Conservation (phyloP, 2,888 invertebrate species). For the Tinea trinotella region DNA sequence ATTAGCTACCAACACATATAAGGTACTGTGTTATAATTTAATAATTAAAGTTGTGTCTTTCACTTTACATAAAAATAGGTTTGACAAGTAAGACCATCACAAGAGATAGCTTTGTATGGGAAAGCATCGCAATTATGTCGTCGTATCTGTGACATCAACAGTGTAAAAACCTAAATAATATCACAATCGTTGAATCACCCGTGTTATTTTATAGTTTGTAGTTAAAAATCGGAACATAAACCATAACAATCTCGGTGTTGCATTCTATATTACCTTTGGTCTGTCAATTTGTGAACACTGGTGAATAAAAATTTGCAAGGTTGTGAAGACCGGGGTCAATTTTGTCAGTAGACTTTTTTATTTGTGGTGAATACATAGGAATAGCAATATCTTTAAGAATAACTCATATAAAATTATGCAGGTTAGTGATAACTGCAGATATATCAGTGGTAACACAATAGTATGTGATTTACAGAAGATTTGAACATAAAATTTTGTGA, state of each 20-base stretch:
- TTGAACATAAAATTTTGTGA: no score
- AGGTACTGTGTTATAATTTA: neutral
- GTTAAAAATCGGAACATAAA: neutral
- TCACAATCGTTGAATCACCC: neutral
- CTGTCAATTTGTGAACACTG: constrained; percentile 1
- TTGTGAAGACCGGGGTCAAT: no score
- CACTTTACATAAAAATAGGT: constrained; percentile 1
- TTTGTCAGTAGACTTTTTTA: no score
- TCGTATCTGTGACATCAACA: constrained; percentile 13
- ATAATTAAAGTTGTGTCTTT: neutral
- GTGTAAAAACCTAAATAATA: neutral
- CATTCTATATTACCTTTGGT: neutral
- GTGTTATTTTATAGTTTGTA: neutral
- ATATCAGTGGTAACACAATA: no score
- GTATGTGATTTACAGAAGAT: no score
- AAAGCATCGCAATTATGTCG: neutral
- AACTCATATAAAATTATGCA: no score
- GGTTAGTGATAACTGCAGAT: no score
- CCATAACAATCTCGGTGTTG: neutral
- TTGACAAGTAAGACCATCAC: constrained; percentile 7
- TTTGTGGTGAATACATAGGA: no score
- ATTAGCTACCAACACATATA: neutral
- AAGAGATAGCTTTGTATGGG: constrained; percentile 12
- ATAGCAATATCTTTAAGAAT: no score
- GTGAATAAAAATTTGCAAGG: neutral